Evolutionary conservation across 1,140 invertebrate genomes (phyloP).

Genomic region (Microvelia longipes): DNA sequence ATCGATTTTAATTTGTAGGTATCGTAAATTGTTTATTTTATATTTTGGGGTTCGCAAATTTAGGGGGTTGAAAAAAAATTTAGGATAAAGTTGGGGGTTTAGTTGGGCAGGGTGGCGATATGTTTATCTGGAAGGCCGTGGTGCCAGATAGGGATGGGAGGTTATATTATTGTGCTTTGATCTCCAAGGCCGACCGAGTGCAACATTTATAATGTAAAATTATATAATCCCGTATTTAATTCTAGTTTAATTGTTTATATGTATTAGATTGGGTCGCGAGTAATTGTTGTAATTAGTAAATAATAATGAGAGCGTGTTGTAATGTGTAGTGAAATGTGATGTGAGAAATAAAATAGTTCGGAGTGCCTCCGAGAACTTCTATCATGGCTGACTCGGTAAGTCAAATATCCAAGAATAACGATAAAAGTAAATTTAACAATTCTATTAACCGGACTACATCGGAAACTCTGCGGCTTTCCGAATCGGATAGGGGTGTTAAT

Average conservation of each 20-base stretch:
- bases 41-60: no score
- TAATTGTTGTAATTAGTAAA: background rate
- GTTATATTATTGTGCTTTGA: conserved; percentile 16
- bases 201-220: conserved; percentile 7
- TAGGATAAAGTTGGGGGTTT: no score
- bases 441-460: conserved; percentile 21
- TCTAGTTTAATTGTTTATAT: background rate
- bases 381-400: conserved; percentile 23
- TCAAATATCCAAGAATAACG: conserved; percentile 18
- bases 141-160: conserved; percentile 9
- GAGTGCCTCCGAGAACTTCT: conserved; percentile 9
- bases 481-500: conserved; percentile 15
- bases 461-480: conserved; percentile 20
- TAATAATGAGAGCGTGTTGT: background rate
- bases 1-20: no score
- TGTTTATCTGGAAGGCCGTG: background rate
- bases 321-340: no score
- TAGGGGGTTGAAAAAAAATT: no score
- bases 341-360: no score
- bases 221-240: conserved; percentile 6
- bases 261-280: background rate
- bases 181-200: conserved; percentile 16
- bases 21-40: no score
- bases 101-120: no score
- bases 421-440: conserved; percentile 20